Percentiles rank a stretch among this genome's conserved stretches.
These are phyloP conservation scores for Gobio gobio DNA, from an alignment of 2,113 vertebrate genomes.

Conservation along the genomic window DNA sequence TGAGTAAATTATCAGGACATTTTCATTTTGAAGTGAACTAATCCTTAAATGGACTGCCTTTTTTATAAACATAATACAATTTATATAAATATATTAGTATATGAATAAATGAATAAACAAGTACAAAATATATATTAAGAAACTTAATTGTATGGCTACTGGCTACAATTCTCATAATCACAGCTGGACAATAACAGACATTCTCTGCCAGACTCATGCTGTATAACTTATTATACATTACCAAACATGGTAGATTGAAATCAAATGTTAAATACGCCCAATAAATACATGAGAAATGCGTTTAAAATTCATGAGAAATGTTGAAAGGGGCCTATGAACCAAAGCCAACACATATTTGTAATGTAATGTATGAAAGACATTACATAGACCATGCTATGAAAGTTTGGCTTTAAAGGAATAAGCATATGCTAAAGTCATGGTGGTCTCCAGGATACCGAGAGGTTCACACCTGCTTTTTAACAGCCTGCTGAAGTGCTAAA, in stretches of 20 bases:
- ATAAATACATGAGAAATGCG: slow-evolving; percentile 37
- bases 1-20: too few relatives aligned
- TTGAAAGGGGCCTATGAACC: slow-evolving; percentile 32
- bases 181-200: neutral
- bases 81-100: neutral
- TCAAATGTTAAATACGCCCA: slow-evolving; percentile 25
- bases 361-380: slow-evolving; percentile 44
- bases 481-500: slow-evolving; percentile 60
- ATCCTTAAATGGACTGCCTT: neutral
- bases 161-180: neutral
- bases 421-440: slow-evolving; percentile 52
- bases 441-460: slow-evolving; percentile 57
- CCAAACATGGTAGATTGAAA: neutral
- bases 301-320: slow-evolving; percentile 44
- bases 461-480: slow-evolving; percentile 63
- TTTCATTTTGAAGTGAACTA: too few relatives aligned
- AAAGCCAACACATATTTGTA: slow-evolving; percentile 34
- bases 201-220: neutral
- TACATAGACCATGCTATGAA: slow-evolving; percentile 31
- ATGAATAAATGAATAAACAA: neutral
- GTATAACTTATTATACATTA: neutral
- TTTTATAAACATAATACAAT: neutral
- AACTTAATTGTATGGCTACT: neutral
- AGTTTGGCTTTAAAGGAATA: slow-evolving; percentile 42
- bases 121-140: too few relatives aligned